Evolutionary conservation across 1,140 invertebrate species (phyloP).

Genomic region (Nilaparvata lugens): DNA sequence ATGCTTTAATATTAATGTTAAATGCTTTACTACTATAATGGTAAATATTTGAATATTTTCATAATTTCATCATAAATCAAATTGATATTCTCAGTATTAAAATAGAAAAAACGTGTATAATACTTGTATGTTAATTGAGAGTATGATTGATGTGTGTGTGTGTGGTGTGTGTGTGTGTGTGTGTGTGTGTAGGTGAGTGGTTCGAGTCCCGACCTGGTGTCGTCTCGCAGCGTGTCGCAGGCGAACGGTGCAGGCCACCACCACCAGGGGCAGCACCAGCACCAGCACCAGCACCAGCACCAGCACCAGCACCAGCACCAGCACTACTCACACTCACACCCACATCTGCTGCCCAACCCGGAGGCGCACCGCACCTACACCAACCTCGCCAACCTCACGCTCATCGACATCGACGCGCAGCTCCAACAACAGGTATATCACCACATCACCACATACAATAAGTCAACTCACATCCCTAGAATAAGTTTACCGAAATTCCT

Average conservation of each 20-base stretch:
- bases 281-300: too few relatives aligned
- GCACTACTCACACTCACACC: slow-evolving; percentile 25
- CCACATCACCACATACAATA: slow-evolving; percentile 2
- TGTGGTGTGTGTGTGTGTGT: slow-evolving; percentile 26
- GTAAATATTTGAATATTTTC: too few relatives aligned
- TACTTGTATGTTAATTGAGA: too few relatives aligned
- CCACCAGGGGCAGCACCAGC: slow-evolving; percentile 40
- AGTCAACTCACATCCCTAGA: background rate
- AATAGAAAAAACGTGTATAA: too few relatives aligned
- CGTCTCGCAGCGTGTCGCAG: slow-evolving; percentile 29
- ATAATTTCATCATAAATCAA: too few relatives aligned
- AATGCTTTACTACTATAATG: too few relatives aligned
- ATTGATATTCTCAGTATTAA: too few relatives aligned
- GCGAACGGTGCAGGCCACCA: slow-evolving; percentile 35
- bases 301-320: slow-evolving; percentile 20
- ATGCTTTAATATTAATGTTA: too few relatives aligned
- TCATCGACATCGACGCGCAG: slow-evolving; percentile 4
- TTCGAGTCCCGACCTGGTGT: slow-evolving; percentile 60
- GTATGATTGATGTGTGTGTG: too few relatives aligned
- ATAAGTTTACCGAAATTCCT: too few relatives aligned
- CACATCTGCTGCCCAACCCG: slow-evolving; percentile 35
- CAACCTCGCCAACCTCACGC: slow-evolving; percentile 42
- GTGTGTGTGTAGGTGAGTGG: slow-evolving; percentile 48
- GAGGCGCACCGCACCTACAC: slow-evolving; percentile 60
- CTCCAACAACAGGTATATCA: background rate